Conservation (phyloP, 2,797 vertebrate genomes). For the Myiotriccus ornatus region DNA sequence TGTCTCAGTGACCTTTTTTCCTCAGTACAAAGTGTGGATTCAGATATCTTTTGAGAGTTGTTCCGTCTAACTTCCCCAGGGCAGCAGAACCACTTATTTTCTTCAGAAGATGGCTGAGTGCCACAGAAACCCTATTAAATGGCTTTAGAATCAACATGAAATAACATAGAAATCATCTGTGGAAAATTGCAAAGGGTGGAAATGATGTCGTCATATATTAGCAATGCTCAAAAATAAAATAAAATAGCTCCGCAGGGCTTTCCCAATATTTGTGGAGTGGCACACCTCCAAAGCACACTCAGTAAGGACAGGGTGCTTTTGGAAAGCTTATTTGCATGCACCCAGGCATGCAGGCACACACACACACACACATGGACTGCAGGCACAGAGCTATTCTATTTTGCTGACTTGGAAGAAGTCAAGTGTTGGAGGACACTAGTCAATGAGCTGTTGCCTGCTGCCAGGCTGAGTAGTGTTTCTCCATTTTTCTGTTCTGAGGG, state of each 20-base stretch:
- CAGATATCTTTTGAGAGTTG: background rate
- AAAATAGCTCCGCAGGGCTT: conserved; percentile 37
- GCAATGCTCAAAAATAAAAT: conserved; percentile 44
- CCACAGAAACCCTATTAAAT: conserved; percentile 14
- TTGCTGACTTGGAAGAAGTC: conserved; percentile 12
- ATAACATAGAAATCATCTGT: conserved; percentile 25
- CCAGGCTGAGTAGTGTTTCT: background rate
- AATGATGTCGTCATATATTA: conserved; percentile 16
- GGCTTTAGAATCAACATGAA: conserved; percentile 13
- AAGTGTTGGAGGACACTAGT: background rate
- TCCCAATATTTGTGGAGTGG: conserved; percentile 57
- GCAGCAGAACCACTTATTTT: conserved; percentile 6
- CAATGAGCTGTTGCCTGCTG: background rate
- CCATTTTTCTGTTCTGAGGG: background rate
- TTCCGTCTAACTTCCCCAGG: background rate
- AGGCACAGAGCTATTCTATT: conserved; percentile 6
- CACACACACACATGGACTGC: background rate
- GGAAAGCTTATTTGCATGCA: conserved; percentile 26
- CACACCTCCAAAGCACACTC: conserved; percentile 47
- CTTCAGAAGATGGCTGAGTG: background rate
- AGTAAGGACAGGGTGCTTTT: conserved; percentile 36
- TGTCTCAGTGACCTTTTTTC: background rate
- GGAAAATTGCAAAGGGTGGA: conserved; percentile 34
- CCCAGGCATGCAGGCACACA: background rate
- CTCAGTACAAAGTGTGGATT: background rate